Base-by-base conservation (phyloP, 1,140 invertebrate species). In the Scaptomyza pallida region DNA sequence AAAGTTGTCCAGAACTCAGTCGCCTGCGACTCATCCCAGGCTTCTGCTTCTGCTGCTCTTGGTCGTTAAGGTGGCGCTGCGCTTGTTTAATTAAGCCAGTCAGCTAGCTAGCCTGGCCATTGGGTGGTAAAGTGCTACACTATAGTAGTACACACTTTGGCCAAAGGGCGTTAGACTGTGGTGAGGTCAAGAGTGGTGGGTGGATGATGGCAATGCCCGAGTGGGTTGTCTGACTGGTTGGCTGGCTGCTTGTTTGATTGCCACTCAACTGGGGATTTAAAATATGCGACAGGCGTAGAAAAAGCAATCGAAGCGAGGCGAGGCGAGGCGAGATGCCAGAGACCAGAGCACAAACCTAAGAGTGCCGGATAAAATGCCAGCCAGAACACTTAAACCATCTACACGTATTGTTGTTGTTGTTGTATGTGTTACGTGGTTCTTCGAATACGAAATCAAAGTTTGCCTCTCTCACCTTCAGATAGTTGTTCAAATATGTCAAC, bases 211-310 rank as follows among this genome's bases (percentile, higher is more conserved):
- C 12, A 16, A 23, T 23, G 21, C 45, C n/a, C 15, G 17, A 10
- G 21, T 30, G 69, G 78, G 77, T 47, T 72, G 77, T 71, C 63
- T 60, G 9, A 16, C 21, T 30, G 23, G 45, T 19, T 50, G 33
- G 35, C 16, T 40, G 64, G 52, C 52, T 23, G 47, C 19, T 67
- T 71, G 82, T 62, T 86, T 86, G 81, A 86, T 86, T 86, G 81
- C 81, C 82, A 86, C 82, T 88, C 81, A 86, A 86, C 77, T 86
- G 74, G 81, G 81, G 81, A 86, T 88, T 86, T 86, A 81, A 86
- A 86, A 86, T 88, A 86, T 86, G 82, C 81, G 81, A 78, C 81
- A 68, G 77, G 77, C 81, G 81, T 85, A 77, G 82, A 71, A 59
- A 75, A 80, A 78, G 78, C 82, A 86, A 88, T 88, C 81, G 61